Conservation (phyloP, 1,140 invertebrate species). For the Drosophila athabasca region DNA sequence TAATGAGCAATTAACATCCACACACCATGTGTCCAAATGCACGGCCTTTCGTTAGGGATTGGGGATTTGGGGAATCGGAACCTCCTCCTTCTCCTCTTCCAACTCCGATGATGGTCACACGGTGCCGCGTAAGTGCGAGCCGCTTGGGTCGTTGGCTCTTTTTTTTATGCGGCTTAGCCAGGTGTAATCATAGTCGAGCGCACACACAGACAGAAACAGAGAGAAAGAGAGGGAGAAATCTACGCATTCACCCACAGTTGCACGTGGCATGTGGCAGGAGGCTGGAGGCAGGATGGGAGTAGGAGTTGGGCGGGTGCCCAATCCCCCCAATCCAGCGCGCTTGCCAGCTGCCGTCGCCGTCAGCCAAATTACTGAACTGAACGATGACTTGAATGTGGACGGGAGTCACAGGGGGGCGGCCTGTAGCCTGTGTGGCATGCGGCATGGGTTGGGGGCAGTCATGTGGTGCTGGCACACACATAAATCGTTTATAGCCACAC, state of each 20-base stretch:
- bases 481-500: conserved; percentile 80
- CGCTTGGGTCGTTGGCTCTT: conserved; percentile 49
- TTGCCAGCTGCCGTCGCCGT: conserved; percentile 66
- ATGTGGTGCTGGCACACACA: conserved; percentile 75
- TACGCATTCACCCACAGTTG: conserved; percentile 20
- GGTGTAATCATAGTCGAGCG: conserved; percentile 66
- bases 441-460: conserved; percentile 45
- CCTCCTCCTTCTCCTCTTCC: no score
- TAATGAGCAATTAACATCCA: conserved; percentile 51
- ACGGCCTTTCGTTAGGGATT: background rate
- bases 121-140: conserved; percentile 1
- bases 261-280: conserved; percentile 22
- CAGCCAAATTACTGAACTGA: conserved; percentile 80
- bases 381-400: conserved; percentile 73
- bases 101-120: background rate
- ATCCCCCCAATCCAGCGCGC: conserved; percentile 4
- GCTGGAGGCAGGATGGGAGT: background rate
- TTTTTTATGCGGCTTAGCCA: conserved; percentile 50
- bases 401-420: background rate
- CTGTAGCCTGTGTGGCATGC: conserved; percentile 3
- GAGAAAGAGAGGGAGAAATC: conserved; percentile 26
- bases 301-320: conserved; percentile 16
- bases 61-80: no score
- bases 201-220: conserved; percentile 36
- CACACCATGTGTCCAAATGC: conserved; percentile 25